phyloP scores from a whole-genome alignment of 2,797 vertebrate species.

The Cirrhinus mrigala region DNA sequence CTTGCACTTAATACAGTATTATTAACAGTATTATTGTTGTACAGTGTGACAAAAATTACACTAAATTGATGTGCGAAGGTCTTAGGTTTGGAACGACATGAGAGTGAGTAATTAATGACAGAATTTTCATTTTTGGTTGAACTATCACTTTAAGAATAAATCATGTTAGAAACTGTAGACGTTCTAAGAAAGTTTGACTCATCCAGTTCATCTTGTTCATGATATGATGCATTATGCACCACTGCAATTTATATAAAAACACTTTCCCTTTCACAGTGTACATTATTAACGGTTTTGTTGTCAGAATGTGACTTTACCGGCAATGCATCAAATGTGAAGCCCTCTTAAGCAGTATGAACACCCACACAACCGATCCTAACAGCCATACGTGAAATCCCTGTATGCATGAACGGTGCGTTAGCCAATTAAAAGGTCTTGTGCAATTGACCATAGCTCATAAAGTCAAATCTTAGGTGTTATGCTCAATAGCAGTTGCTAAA shows the following conservation, averaged over 20 bases:
- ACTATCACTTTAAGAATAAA: too few species aligned
- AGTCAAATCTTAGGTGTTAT: not conserved
- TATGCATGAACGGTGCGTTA: not conserved
- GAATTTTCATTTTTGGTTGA: too few species aligned
- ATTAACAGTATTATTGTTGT: too few species aligned
- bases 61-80: too few species aligned
- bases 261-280: not conserved
- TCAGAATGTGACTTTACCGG: not conserved
- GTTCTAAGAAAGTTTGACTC: not conserved
- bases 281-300: not conserved
- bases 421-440: slow-evolving; percentile 21
- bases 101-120: too few species aligned
- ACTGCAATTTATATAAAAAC: not conserved
- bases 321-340: not conserved
- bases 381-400: not conserved
- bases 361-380: not conserved
- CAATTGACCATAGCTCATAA: slow-evolving; percentile 6
- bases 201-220: not conserved
- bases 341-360: not conserved
- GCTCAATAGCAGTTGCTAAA: slow-evolving; percentile 6
- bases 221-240: not conserved
- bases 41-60: too few species aligned
- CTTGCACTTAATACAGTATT: too few species aligned
- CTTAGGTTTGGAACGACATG: too few species aligned
- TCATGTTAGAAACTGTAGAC: not conserved